Percentiles rank a stretch among this genome's conserved stretches.
These are phyloP conservation scores for Meles meles DNA, from an alignment of 2,113 vertebrate species.

Conservation along the genomic window DNA sequence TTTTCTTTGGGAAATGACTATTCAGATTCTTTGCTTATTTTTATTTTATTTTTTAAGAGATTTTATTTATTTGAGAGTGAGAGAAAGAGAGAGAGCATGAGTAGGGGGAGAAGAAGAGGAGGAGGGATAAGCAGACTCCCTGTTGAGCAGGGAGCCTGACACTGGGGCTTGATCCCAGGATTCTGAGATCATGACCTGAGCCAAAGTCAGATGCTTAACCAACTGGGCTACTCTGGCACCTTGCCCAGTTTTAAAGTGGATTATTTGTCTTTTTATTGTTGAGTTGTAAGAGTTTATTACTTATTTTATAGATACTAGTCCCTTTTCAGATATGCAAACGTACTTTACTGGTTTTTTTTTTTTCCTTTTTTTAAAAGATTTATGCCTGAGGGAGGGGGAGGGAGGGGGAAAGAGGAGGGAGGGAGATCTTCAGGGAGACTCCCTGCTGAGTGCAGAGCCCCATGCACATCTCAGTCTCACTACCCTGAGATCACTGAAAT, in stretches of 20 bases:
- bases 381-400: background rate
- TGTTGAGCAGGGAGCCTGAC: background rate
- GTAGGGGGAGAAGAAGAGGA: background rate
- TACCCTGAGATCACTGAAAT: background rate
- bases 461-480: background rate
- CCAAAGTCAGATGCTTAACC: background rate
- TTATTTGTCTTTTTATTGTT: conserved; percentile 21
- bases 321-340: background rate
- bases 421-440: background rate
- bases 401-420: background rate
- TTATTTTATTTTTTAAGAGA: background rate
- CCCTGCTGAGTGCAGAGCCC: background rate
- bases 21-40: background rate
- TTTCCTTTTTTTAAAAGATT: background rate
- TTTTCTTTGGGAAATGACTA: background rate
- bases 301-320: background rate
- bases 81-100: background rate
- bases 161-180: background rate
- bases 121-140: background rate
- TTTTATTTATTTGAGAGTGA: background rate
- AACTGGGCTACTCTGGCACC: background rate
- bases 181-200: background rate
- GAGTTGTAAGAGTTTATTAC: background rate
- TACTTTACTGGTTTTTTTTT: background rate
- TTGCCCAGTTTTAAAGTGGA: background rate